Evolutionary conservation across 2,113 vertebrate species (phyloP), one percentile per base, ranked within the genome.

Genomic region (Gasterosteus aculeatus): DNA sequence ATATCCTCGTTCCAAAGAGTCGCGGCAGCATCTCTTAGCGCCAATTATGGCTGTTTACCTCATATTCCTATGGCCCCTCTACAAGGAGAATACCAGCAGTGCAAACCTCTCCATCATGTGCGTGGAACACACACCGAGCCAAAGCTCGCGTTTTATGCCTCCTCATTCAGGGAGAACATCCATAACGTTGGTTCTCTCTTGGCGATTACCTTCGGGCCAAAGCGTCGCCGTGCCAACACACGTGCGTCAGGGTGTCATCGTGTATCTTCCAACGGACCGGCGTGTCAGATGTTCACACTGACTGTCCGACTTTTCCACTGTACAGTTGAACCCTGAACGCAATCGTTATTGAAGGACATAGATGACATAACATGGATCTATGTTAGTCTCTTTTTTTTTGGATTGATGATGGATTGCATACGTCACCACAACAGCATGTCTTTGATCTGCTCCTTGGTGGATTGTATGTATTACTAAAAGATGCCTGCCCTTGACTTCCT

Each of bases 391-490:
- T 16, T 39, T 31, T 31, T 31, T 66, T 12, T 22, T 7, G 10
- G 15, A 10, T 35, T 35, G 33, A 35, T 42, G 33, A 51, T 7
- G 8, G 42, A 54, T 63, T 56, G 7, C 16, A 7, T 38, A 9
- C 16, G 39, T 11, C 39, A 47, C n/a, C 16, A 15, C 31, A 12
- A 7, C 70, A 56, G 46, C 22, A n/a, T 54, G 58, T 57, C 47
- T 63, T 44, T 10, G 2, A 57, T 42, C 60, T 49, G 31, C 33
- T 78, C 57, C 51, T 63, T 63, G 29, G 47, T 63, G 15, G 49
- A 38, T 69, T 69, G 33, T 35, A 35, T 11, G 10, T 53, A 11
- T 53, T 11, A 4, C 4, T 10, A 53, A 61, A 63, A 19, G 44
- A 44, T 63, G 19, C 16, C 51, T 35, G 33, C 35, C 71, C 14